Conservation (phyloP, 2,888 invertebrate species). For the Dicranocentrus wangi region DNA sequence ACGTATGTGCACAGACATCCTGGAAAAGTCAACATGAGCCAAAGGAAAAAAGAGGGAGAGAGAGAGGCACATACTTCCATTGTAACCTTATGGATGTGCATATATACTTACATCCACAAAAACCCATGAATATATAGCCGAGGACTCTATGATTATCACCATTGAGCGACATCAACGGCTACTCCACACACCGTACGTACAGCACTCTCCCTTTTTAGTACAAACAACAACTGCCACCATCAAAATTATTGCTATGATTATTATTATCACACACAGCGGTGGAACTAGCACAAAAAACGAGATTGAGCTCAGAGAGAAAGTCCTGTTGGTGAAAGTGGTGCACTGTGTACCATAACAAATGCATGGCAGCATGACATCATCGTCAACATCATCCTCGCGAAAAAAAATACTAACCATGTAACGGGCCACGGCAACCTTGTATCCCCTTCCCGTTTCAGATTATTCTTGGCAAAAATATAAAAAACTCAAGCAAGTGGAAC, state of each 20-base stretch:
- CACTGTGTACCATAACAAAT: background rate
- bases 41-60: too few species aligned
- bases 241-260: slow-evolving; percentile 26
- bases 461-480: too few species aligned
- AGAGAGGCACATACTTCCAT: too few species aligned
- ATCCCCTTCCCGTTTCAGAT: too few species aligned
- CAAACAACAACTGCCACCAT: slow-evolving; percentile 15
- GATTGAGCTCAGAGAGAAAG: background rate
- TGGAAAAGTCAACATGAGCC: too few species aligned
- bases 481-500: too few species aligned
- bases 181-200: background rate
- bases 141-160: slow-evolving; percentile 13
- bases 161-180: background rate
- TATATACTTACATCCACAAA: too few species aligned
- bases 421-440: too few species aligned
- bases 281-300: slow-evolving; percentile 1
- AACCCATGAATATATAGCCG: too few species aligned
- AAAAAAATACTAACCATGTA: background rate
- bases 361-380: slow-evolving; percentile 14
- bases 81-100: too few species aligned
- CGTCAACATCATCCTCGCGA: background rate
- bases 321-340: background rate
- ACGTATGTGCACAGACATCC: too few species aligned
- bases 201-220: slow-evolving; percentile 2
- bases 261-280: slow-evolving; percentile 3